These are phyloP conservation scores for Alligator mississippiensis DNA, from an alignment of 2,113 vertebrate genomes.

Conservation along the genomic window DNA sequence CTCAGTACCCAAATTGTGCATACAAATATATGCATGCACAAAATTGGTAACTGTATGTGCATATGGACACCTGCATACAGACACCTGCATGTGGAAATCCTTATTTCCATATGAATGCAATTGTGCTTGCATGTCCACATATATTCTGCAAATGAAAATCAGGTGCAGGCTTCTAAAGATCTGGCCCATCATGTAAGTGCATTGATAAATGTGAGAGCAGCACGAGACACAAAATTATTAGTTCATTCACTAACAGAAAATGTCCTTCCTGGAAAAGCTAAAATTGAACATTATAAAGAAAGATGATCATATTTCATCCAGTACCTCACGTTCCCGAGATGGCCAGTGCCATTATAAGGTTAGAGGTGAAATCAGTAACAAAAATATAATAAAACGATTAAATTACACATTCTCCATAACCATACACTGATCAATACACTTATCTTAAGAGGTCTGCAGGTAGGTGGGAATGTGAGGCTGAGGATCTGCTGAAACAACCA, in stretches of 20 bases:
- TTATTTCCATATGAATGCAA: not conserved
- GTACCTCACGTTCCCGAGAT: not conserved
- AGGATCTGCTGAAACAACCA: not conserved
- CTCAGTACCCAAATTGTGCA: not conserved
- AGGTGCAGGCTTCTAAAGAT: not conserved
- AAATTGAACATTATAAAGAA: not conserved
- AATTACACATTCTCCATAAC: not conserved
- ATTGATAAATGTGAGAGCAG: not conserved
- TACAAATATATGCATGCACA: not conserved
- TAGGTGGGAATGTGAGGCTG: not conserved
- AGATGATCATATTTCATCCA: not conserved
- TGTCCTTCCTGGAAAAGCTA: accelerated
- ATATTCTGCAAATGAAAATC: not conserved
- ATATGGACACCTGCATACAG: not conserved
- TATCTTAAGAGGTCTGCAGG: not conserved
- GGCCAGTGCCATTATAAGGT: not conserved
- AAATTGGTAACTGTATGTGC: not conserved
- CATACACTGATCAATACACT: not conserved
- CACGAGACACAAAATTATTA: not conserved
- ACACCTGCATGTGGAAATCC: not conserved
- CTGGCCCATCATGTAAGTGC: not conserved
- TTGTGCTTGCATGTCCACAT: not conserved
- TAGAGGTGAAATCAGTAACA: not conserved
- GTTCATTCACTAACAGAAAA: accelerated
- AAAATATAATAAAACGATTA: not conserved